phyloP scores from a whole-genome alignment of 1,140 invertebrate species.

The Thalassaphorura encarpata region DNA sequence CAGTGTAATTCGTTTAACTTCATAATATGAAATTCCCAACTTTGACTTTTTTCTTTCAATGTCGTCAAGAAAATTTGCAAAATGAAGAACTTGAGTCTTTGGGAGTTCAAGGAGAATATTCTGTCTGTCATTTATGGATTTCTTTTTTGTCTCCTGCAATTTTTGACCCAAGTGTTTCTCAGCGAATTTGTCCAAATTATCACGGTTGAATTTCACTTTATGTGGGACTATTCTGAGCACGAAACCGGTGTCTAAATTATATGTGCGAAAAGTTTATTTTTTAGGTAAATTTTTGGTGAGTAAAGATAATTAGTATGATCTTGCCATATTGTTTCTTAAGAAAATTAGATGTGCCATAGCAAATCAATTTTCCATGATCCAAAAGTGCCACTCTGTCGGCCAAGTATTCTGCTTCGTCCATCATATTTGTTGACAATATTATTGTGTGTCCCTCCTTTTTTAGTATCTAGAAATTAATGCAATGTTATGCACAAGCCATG shows the following conservation, averaged over 20 bases:
- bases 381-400: constrained; percentile 21
- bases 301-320: neutral
- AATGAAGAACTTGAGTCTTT: neutral
- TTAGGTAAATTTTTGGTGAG: neutral
- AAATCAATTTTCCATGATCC: constrained; percentile 24
- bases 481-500: neutral
- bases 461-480: neutral
- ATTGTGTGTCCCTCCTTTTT: neutral
- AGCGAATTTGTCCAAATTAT: neutral
- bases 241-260: constrained; percentile 22
- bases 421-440: constrained; percentile 19
- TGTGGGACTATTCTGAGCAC: constrained; percentile 6
- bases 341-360: constrained; percentile 14
- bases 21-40: constrained; percentile 13
- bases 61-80: constrained; percentile 16
- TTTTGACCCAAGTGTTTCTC: constrained; percentile 7
- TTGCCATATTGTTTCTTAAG: constrained; percentile 22
- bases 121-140: neutral
- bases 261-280: neutral
- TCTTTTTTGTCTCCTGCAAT: neutral
- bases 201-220: neutral
- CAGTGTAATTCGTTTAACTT: constrained; percentile 7
- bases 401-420: constrained; percentile 29
- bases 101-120: constrained; percentile 2
- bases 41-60: constrained; percentile 7